Percentiles rank a stretch among this genome's conserved stretches.
Evolutionary conservation across 2,888 invertebrate genomes (phyloP).

Genomic region (Aradus depressus): DNA sequence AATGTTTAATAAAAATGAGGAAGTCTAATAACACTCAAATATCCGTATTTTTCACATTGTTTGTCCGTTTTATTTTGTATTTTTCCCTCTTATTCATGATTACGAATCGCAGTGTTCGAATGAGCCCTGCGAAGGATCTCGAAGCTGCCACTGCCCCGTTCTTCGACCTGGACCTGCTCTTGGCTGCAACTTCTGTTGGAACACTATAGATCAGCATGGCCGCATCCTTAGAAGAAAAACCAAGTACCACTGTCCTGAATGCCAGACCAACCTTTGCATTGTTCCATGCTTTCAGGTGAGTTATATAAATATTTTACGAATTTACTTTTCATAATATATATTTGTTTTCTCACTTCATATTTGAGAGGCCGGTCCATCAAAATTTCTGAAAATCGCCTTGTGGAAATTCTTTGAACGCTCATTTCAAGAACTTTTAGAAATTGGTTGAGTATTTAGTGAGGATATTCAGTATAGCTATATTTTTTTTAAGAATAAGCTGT

Average conservation of each 20-base stretch:
- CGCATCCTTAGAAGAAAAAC: constrained; percentile 73
- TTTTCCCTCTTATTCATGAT: no score
- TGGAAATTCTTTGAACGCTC: no score
- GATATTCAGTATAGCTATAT: no score
- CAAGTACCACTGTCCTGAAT: constrained; percentile 82
- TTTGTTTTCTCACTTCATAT: not conserved
- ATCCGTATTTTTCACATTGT: no score
- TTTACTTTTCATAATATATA: no score
- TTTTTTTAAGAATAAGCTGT: no score
- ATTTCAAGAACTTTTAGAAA: no score
- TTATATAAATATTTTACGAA: not conserved
- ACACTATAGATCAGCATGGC: constrained; percentile 72
- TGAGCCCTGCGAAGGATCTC: constrained; percentile 34
- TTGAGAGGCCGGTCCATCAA: no score
- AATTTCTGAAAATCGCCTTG: no score
- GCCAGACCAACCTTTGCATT: constrained; percentile 77
- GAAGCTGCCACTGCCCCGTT: constrained; percentile 74
- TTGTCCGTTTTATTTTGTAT: not conserved
- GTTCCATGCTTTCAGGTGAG: constrained; percentile 72
- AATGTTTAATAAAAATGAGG: no score
- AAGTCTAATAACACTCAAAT: no score
- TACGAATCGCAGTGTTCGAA: constrained; percentile 14
- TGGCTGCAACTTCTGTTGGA: constrained; percentile 85
- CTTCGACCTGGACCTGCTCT: constrained; percentile 72
- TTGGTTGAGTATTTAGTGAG: no score